phyloP scores from a whole-genome alignment of 1,140 invertebrate species.

The Ostrea denselamellosa region DNA sequence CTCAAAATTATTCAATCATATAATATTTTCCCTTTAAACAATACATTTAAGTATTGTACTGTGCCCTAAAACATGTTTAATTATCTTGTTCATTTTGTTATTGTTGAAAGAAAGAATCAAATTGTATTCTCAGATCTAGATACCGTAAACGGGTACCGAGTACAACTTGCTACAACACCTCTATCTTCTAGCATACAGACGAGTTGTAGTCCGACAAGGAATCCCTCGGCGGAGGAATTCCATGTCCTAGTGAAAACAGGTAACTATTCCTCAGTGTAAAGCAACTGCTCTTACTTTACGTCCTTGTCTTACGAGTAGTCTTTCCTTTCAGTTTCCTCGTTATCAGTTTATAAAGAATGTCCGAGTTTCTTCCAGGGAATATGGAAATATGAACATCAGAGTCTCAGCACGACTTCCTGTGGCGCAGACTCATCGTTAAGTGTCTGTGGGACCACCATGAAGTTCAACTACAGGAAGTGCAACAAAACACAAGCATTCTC shows the following conservation, averaged over 20 bases:
- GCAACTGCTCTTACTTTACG: too few relatives aligned
- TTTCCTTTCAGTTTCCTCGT: background rate
- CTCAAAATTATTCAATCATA: too few relatives aligned
- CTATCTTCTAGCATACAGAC: background rate
- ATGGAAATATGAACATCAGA: background rate
- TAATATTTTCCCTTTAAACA: too few relatives aligned
- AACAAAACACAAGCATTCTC: conserved; percentile 4
- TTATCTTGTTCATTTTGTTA: too few relatives aligned
- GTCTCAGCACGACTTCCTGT: background rate
- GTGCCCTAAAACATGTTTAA: too few relatives aligned
- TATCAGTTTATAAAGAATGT: background rate
- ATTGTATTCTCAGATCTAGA: background rate
- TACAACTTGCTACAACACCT: background rate
- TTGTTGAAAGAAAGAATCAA: too few relatives aligned
- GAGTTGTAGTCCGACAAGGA: background rate
- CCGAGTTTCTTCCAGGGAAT: background rate
- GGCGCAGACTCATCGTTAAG: background rate
- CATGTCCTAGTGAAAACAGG: background rate
- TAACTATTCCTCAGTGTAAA: background rate
- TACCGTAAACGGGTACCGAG: background rate
- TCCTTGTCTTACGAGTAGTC: too few relatives aligned
- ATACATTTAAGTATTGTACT: too few relatives aligned
- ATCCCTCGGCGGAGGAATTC: background rate
- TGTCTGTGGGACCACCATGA: background rate
- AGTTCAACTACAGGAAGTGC: background rate